Percentiles rank a stretch among this genome's conserved stretches.
Evolutionary conservation across 2,888 invertebrate species (phyloP).

Genomic region (Entomobrya proxima): DNA sequence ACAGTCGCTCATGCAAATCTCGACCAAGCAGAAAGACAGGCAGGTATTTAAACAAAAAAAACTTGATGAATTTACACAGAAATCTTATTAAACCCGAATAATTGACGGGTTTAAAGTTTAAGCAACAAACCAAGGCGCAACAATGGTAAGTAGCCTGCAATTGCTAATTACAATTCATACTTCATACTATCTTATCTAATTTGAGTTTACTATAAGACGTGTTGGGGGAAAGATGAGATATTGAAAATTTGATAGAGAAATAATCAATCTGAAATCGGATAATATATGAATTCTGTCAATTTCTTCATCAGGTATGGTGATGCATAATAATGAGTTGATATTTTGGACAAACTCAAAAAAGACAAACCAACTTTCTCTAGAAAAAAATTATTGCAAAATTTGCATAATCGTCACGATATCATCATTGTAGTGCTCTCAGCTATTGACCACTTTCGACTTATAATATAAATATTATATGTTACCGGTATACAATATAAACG

Average conservation of each 20-base stretch:
- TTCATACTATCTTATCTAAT: neutral
- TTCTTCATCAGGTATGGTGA: conserved; percentile 26
- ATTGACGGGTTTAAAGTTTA: conserved; percentile 27
- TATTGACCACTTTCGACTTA: too few species aligned
- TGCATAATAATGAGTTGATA: conserved; percentile 28
- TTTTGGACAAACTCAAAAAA: neutral
- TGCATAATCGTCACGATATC: conserved; percentile 25
- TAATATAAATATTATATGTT: neutral
- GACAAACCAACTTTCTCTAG: neutral
- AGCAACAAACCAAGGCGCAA: neutral
- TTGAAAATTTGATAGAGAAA: neutral
- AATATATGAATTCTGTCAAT: conserved; percentile 35
- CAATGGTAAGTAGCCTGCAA: neutral
- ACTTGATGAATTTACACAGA: neutral
- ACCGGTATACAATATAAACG: neutral
- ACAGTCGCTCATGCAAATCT: neutral
- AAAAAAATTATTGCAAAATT: conserved; percentile 2
- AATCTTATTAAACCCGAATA: conserved; percentile 10
- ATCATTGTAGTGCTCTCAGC: too few species aligned
- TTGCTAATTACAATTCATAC: neutral
- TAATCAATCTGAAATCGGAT: conserved; percentile 1
- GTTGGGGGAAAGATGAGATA: conserved; percentile 14
- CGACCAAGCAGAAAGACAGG: neutral
- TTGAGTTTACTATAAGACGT: neutral
- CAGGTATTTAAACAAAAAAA: conserved; percentile 14